Conservation (phyloP, 2,113 vertebrate species). For the Mustela nigripes region DNA sequence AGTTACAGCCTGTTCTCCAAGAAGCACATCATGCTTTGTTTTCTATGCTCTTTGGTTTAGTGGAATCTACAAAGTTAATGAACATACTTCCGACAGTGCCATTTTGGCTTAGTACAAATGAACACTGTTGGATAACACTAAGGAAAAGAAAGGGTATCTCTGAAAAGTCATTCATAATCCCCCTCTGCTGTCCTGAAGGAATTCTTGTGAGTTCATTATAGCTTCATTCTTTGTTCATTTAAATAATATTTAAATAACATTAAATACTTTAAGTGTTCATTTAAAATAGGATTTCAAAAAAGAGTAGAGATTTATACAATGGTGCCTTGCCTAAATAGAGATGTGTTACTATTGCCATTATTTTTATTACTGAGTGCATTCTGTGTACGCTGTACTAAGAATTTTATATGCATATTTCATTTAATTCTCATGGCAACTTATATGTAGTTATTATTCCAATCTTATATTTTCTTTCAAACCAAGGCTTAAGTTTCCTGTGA, state of each 20-base stretch:
- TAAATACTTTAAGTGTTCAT: constrained; percentile 15
- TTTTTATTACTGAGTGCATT: not conserved
- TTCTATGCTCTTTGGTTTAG: not conserved
- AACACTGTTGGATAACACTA: not conserved
- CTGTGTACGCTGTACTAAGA: not conserved
- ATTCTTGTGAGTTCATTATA: constrained; percentile 44
- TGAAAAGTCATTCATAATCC: not conserved
- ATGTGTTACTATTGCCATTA: not conserved
- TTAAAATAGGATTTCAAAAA: constrained; percentile 36
- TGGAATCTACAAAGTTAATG: constrained; percentile 29
- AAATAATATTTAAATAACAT: not conserved
- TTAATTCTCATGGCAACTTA: constrained; percentile 22
- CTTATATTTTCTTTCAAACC: constrained; percentile 49
- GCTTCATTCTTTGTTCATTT: constrained; percentile 51
- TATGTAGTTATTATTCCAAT: not conserved
- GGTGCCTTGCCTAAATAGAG: not conserved
- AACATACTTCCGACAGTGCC: not conserved
- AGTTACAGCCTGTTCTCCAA: constrained; percentile 11
- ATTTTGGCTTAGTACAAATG: not conserved
- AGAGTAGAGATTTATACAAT: constrained; percentile 25
- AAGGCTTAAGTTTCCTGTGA: constrained; percentile 36
- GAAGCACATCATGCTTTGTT: not conserved
- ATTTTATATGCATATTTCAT: not conserved
- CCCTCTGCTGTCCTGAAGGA: not conserved
- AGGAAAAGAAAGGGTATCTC: not conserved